These are phyloP conservation scores for Balaeniceps rex DNA, from an alignment of 2,113 vertebrate species.

Conservation along the genomic window DNA sequence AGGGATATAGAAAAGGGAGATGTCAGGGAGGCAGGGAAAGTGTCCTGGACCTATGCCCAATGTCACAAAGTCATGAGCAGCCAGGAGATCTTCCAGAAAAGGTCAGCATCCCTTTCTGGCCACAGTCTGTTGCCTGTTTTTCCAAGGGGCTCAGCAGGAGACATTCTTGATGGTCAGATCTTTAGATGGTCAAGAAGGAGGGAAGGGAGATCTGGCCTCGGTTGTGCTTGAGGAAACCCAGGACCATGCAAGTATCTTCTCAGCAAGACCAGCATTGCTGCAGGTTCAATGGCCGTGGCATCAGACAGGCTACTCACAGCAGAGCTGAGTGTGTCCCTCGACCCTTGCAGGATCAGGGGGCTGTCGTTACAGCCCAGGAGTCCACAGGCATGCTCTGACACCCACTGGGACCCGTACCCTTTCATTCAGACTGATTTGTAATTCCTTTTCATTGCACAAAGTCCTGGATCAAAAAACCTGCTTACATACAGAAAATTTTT, in stretches of 20 bases:
- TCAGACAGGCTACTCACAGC: not conserved
- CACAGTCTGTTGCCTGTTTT: not conserved
- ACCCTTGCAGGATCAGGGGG: not conserved
- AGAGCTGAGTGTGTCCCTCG: not conserved
- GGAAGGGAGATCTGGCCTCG: not conserved
- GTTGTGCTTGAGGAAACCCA: not conserved
- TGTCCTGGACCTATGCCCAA: not conserved
- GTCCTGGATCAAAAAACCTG: not conserved
- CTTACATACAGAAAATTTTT: not conserved
- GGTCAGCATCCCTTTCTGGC: not conserved
- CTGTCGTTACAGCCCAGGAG: not conserved
- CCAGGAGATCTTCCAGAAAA: not conserved
- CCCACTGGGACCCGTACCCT: not conserved
- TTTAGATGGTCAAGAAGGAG: not conserved
- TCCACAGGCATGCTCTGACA: not conserved
- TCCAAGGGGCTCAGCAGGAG: not conserved
- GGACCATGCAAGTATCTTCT: not conserved
- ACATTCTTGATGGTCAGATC: not conserved
- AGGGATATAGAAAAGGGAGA: not conserved
- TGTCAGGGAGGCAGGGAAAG: not conserved
- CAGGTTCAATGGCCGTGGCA: accelerated
- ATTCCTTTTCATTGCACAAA: slow-evolving; percentile 39
- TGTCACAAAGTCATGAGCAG: not conserved
- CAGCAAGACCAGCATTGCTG: not conserved
- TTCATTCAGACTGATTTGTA: slow-evolving; percentile 15